A percentile compares a stretch with the other conserved stretches of the same genome.
These are phyloP conservation scores for Ischnura elegans DNA, from an alignment of 2,888 invertebrate genomes.

Conservation along the genomic window DNA sequence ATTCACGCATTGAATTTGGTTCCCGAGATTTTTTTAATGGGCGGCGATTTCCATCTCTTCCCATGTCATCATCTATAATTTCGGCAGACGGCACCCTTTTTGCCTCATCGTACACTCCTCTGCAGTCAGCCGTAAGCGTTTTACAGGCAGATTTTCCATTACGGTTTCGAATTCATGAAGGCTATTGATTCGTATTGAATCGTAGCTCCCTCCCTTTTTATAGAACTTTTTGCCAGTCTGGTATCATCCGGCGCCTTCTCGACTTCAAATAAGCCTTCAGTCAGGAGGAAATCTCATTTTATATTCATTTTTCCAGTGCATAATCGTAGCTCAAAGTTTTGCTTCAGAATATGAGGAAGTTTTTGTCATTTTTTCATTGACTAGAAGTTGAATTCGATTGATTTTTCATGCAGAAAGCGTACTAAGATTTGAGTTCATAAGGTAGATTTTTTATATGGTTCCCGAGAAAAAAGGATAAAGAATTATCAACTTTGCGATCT, in stretches of 20 bases:
- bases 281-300: background rate
- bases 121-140: background rate
- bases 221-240: background rate
- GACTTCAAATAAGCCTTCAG: background rate
- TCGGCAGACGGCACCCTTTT: background rate
- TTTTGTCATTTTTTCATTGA: background rate
- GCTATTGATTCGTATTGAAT: conserved; percentile 11
- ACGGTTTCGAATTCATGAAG: background rate
- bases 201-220: background rate
- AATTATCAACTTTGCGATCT: too few relatives aligned
- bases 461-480: too few relatives aligned
- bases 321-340: background rate
- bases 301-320: background rate
- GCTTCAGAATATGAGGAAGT: background rate
- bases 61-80: background rate
- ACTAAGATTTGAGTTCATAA: too few relatives aligned
- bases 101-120: background rate
- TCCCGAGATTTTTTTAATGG: background rate
- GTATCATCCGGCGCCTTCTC: background rate
- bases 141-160: background rate
- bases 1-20: background rate
- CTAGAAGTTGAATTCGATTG: too few relatives aligned
- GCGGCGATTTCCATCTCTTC: background rate
- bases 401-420: too few relatives aligned
- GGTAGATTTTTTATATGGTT: too few relatives aligned